Conservation (phyloP, 2,797 vertebrate genomes). For the Notamacropus eugenii region DNA sequence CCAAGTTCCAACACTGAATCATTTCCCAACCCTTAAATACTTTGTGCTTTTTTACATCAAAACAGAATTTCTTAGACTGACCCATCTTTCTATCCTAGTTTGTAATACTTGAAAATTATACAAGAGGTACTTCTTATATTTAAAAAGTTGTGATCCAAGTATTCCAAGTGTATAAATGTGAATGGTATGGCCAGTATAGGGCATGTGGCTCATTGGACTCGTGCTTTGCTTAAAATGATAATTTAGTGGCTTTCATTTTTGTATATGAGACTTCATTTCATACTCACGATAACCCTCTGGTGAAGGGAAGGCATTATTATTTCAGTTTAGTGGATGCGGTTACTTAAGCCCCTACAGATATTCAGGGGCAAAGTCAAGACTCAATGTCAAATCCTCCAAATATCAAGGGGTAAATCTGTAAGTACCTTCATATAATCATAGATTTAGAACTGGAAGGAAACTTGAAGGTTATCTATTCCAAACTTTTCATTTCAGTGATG, state of each 20-base stretch:
- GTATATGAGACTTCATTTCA: neutral
- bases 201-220: neutral
- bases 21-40: neutral
- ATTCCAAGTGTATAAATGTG: neutral
- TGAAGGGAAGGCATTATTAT: neutral
- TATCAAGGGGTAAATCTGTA: neutral
- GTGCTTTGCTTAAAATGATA: neutral
- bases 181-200: neutral
- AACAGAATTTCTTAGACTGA: neutral
- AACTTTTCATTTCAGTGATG: neutral
- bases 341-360: neutral
- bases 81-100: neutral
- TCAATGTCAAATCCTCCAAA: neutral
- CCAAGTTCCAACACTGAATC: neutral
- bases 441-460: neutral
- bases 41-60: neutral
- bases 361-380: neutral
- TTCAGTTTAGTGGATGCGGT: neutral
- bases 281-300: neutral
- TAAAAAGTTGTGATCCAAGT: neutral
- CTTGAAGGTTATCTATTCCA: neutral
- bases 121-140: neutral
- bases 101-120: neutral
- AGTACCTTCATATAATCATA: neutral
- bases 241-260: neutral